Conservation (phyloP, 1,140 invertebrate species). For the Drosophila tani region DNA sequence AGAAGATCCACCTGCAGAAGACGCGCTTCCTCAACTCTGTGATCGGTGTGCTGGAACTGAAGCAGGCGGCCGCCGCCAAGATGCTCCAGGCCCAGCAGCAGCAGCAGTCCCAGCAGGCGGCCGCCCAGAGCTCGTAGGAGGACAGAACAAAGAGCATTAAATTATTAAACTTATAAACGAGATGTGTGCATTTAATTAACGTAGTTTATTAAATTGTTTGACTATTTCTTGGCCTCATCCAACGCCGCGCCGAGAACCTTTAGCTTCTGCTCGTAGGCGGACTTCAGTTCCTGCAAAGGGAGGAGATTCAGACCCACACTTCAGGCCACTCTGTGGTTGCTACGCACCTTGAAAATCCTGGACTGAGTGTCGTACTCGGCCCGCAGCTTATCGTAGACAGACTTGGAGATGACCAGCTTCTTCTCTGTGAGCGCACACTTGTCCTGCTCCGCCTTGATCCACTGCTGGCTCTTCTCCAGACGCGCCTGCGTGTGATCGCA, state of each 20-base stretch:
- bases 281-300: slow-evolving; percentile 66
- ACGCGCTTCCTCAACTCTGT: slow-evolving; percentile 93
- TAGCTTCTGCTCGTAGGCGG: slow-evolving; percentile 79
- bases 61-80: slow-evolving; percentile 83
- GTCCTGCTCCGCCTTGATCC: slow-evolving; percentile 89
- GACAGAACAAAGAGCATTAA: slow-evolving; percentile 62
- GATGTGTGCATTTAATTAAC: slow-evolving; percentile 75
- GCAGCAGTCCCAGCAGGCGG: slow-evolving; percentile 55
- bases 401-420: slow-evolving; percentile 89
- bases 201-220: slow-evolving; percentile 76
- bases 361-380: slow-evolving; percentile 91
- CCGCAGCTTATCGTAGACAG: slow-evolving; percentile 90
- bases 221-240: slow-evolving; percentile 77
- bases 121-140: slow-evolving; percentile 40
- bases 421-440: slow-evolving; percentile 88
- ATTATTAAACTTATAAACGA: slow-evolving; percentile 74
- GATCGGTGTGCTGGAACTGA: slow-evolving; percentile 89
- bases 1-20: slow-evolving; percentile 93
- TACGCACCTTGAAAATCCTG: slow-evolving; percentile 88
- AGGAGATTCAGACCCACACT: not conserved
- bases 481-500: slow-evolving; percentile 90
- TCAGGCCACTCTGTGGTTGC: not conserved
- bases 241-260: slow-evolving; percentile 69
- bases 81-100: slow-evolving; percentile 70
- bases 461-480: slow-evolving; percentile 89